These are phyloP conservation scores for Rhynchotus rufescens DNA, from an alignment of 2,797 vertebrate species.

Conservation along the genomic window DNA sequence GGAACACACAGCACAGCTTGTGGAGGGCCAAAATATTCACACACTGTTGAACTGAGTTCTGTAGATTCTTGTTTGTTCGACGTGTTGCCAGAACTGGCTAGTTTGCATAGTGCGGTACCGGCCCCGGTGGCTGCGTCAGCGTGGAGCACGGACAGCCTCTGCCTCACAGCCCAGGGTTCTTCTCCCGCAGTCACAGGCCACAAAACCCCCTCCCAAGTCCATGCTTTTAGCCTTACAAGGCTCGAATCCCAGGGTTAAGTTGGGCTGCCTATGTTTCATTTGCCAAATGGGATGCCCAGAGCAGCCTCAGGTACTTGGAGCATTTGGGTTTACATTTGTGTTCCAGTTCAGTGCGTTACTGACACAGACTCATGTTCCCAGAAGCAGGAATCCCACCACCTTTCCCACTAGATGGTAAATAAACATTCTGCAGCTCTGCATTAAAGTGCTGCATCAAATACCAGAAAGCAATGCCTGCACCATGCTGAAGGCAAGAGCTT, in stretches of 20 bases:
- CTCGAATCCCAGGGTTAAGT: not conserved
- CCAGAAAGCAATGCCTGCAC: slow-evolving; percentile 39
- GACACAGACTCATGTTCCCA: not conserved
- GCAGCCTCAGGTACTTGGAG: not conserved
- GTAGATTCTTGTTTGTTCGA: not conserved
- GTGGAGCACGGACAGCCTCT: not conserved
- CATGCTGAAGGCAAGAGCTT: slow-evolving; percentile 30
- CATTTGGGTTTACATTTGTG: not conserved
- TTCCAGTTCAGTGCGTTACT: not conserved
- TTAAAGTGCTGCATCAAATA: slow-evolving; percentile 36
- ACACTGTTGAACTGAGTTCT: not conserved
- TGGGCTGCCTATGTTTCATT: not conserved
- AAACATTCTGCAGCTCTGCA: slow-evolving; percentile 30
- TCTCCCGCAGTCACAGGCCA: not conserved
- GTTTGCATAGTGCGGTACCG: not conserved
- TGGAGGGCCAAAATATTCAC: not conserved
- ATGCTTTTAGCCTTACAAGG: not conserved
- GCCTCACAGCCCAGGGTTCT: not conserved
- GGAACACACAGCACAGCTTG: accelerated
- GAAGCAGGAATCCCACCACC: slow-evolving; percentile 15
- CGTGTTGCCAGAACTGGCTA: not conserved
- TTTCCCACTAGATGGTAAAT: slow-evolving; percentile 27
- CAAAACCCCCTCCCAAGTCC: not conserved
- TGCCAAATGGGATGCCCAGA: not conserved
- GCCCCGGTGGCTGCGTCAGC: not conserved